These are phyloP conservation scores for Trochalopteron elliotii DNA, from an alignment of 2,113 vertebrate species.

Conservation along the genomic window DNA sequence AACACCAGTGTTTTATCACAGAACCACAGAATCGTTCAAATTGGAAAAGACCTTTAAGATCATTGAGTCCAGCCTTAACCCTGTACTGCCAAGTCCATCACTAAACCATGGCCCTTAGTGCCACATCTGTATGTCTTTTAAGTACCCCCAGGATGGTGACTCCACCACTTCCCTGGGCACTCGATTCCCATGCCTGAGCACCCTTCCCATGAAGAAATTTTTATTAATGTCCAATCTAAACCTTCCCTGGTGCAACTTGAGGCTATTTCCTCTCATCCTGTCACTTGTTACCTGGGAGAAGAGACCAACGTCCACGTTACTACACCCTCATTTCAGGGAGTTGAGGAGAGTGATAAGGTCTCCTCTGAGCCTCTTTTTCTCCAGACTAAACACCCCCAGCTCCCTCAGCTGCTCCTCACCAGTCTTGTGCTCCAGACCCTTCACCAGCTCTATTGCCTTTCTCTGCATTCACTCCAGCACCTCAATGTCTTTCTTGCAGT, in stretches of 20 bases:
- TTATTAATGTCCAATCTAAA: not conserved
- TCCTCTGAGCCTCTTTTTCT: not conserved
- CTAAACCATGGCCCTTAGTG: not conserved
- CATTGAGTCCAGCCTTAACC: not conserved
- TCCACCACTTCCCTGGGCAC: not conserved
- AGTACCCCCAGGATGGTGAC: not conserved
- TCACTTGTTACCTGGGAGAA: not conserved
- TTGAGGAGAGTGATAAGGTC: accelerated
- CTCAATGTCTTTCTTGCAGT: not conserved
- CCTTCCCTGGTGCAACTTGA: not conserved
- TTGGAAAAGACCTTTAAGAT: not conserved
- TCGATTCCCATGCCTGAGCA: not conserved
- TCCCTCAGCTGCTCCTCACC: not conserved
- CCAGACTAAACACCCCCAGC: not conserved
- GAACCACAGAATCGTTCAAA: not conserved
- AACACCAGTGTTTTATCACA: not conserved
- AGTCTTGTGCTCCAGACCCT: not conserved
- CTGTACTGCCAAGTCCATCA: not conserved
- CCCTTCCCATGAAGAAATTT: not conserved
- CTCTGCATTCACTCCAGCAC: not conserved
- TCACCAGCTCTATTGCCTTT: not conserved
- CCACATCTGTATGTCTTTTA: not conserved
- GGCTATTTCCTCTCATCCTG: not conserved
- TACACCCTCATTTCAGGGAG: accelerated
- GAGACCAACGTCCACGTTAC: accelerated